Conservation (phyloP, 2,888 invertebrate species). For the Rotaria macrura region DNA sequence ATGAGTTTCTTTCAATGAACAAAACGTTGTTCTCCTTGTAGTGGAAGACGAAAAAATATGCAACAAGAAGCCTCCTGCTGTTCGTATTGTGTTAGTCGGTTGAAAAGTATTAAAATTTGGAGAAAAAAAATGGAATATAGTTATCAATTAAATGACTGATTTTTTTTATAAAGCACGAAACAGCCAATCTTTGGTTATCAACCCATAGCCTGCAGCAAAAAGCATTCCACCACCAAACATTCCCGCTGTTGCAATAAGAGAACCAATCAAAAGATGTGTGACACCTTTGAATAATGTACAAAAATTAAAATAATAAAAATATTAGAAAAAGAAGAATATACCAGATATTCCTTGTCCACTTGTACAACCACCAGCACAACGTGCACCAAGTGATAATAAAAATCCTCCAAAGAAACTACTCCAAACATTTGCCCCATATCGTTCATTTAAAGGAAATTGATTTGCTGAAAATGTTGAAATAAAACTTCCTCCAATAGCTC, state of each 20-base stretch:
- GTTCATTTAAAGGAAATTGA: background rate
- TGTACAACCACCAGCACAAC: slow-evolving; percentile 36
- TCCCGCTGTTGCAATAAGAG: background rate
- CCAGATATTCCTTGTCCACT: slow-evolving; percentile 28
- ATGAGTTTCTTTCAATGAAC: too few relatives aligned
- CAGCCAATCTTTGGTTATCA: background rate
- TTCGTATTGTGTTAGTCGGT: too few relatives aligned
- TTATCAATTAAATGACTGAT: too few relatives aligned
- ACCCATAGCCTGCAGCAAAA: background rate
- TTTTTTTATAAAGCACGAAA: background rate
- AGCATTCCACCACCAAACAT: slow-evolving; percentile 7
- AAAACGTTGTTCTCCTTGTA: too few relatives aligned
- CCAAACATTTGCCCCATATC: slow-evolving; percentile 30
- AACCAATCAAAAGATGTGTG: background rate
- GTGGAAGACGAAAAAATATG: too few relatives aligned
- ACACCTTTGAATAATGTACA: background rate
- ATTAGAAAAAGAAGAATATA: background rate
- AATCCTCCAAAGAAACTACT: slow-evolving; percentile 35
- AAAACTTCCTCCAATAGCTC: background rate
- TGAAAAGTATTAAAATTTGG: too few relatives aligned
- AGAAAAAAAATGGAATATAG: too few relatives aligned
- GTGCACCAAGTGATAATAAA: slow-evolving; percentile 35
- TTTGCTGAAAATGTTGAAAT: background rate
- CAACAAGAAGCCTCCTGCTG: too few relatives aligned
- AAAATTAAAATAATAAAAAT: too few relatives aligned